A percentile compares a stretch with the other conserved stretches of the same genome.
phyloP scores from a whole-genome alignment of 2,797 vertebrate genomes.

The Scomberomorus guttatus region DNA sequence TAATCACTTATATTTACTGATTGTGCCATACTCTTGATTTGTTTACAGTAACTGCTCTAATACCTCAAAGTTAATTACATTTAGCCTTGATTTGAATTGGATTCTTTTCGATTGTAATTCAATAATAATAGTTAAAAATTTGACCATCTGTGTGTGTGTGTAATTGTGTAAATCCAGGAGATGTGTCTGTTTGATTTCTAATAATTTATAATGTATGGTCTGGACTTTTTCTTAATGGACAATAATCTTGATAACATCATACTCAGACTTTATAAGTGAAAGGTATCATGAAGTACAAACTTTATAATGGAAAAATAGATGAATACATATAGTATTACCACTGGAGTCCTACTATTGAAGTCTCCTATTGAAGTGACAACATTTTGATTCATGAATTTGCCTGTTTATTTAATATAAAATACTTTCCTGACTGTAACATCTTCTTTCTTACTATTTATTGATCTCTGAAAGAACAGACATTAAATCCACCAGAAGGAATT shows the following conservation, averaged over 20 bases:
- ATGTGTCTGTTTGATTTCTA: background rate
- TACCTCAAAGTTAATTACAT: conserved; percentile 17
- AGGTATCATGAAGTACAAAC: background rate
- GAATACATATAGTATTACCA: background rate
- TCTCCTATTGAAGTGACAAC: background rate
- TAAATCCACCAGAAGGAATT: conserved; percentile 23
- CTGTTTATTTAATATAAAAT: background rate
- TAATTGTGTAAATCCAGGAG: background rate
- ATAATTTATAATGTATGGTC: background rate
- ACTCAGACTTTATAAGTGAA: conserved; percentile 1
- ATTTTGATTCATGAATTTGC: conserved; percentile 1
- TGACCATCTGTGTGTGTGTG: conserved; percentile 8
- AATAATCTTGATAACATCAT: background rate
- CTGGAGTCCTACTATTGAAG: background rate
- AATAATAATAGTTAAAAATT: conserved; percentile 23
- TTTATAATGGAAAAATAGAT: conserved; percentile 1
- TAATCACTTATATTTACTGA: conserved; percentile 13
- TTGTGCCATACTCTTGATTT: conserved; percentile 22
- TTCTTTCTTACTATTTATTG: conserved; percentile 23
- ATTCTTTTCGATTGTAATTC: conserved; percentile 23
- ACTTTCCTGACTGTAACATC: background rate
- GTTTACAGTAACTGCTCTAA: conserved; percentile 31
- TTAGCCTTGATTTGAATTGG: conserved; percentile 14
- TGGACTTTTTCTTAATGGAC: background rate
- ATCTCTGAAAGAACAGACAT: background rate